A percentile compares a stretch with the other conserved stretches of the same genome.
These are phyloP conservation scores for Acleris holmiana DNA, from an alignment of 2,888 invertebrate species.

Conservation along the genomic window DNA sequence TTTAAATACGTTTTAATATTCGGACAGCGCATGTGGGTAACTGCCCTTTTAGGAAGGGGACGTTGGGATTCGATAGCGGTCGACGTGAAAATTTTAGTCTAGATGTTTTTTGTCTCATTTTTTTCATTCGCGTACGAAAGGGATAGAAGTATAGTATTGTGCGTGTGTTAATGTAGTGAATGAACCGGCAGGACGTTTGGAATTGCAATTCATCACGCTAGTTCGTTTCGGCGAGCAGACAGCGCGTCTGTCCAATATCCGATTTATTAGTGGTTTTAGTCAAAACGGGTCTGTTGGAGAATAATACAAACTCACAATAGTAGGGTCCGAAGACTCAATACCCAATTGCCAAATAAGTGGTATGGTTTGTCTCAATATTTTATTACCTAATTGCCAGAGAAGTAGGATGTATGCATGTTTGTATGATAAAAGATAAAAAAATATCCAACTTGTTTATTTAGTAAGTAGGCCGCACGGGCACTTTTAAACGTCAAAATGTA, in stretches of 20 bases:
- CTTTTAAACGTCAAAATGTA: no score
- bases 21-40: constrained; percentile 28
- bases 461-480: no score
- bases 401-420: no score
- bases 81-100: neutral
- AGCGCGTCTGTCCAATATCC: constrained; percentile 29
- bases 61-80: constrained; percentile 6
- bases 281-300: constrained; percentile 11
- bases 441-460: no score
- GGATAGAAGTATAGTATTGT: constrained; percentile 1
- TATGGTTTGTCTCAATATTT: no score
- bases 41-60: constrained; percentile 28
- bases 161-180: neutral
- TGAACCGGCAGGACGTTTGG: constrained; percentile 1
- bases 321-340: no score
- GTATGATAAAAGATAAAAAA: no score
- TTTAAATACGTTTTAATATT: constrained; percentile 32
- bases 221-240: constrained; percentile 18
- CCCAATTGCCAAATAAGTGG: no score
- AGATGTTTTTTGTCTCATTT: constrained; percentile 10
- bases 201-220: constrained; percentile 26
- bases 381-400: no score
- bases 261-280: constrained; percentile 28
- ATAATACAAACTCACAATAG: no score
- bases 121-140: neutral